Evolutionary conservation across 2,888 invertebrate genomes (phyloP), one percentile per base, ranked within the genome.

Genomic region (Caenorhabditis sinica): DNA sequence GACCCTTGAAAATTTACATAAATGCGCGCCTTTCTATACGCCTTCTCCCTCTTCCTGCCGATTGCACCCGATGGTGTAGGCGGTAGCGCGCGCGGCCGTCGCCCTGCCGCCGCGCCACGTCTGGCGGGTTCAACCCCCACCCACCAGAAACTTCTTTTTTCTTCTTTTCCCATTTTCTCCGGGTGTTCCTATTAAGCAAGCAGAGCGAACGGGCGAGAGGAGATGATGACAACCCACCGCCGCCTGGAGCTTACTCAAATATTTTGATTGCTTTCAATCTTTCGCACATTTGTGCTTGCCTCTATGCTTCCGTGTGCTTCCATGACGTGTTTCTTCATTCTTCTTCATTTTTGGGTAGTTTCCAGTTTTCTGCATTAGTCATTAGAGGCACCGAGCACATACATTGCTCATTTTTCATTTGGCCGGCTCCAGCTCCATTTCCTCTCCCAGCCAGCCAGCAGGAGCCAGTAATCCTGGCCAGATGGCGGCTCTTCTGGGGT

Each of bases 201-300:
- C 53, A 33, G 17, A 51, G 49, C 53, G 15, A 6, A 40, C 49
- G 20, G 36, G 73, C 61, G 63, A 36, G 63, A 53, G 28, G 45
- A 17, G 60, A 60, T n/a, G 60, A 33, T 58, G 68, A 68, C 76
- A 76, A 68, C n/a, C 56, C 53, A 65, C 63, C 66, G 33, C n/a
- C 56, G 61, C 17, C 49, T 30, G 61, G n/a, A 77, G 69, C 77
- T 40, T 77, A 61, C 51, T 77, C 77, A 77, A 77, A 77, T 77
- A 77, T 77, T 77, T 77, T 77, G 77, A 77, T 69, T 77, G 53
- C 65, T 69, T 58, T 43, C 74, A 61, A 63, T 66, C 73, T 51
- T 61, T 81, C 81, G 65, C 74, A 45, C 65, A 51, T 73, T 73
- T 49, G 25, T 45, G 28, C 40, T 40, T 28, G 30, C 36, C 58